Conservation (phyloP, 2,888 invertebrate genomes). For the Gibbula magus region DNA sequence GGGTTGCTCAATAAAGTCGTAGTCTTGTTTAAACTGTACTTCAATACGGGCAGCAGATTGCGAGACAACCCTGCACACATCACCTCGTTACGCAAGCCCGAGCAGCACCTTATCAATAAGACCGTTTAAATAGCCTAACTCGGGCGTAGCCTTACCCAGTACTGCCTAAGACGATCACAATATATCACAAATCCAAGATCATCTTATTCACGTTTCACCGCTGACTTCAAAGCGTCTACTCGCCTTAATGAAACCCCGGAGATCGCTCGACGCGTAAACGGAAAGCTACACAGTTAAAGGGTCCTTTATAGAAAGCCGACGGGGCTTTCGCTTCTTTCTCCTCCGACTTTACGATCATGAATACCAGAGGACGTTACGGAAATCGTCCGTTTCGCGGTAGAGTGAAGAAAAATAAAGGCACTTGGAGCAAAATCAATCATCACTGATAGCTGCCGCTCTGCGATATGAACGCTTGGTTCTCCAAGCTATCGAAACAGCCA, state of each 20-base stretch:
- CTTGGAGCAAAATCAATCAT: slow-evolving; percentile 2
- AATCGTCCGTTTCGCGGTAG: slow-evolving; percentile 13
- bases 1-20: too few relatives aligned
- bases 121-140: too few relatives aligned
- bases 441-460: neutral
- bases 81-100: too few relatives aligned
- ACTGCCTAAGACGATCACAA: neutral
- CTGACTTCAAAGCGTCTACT: neutral
- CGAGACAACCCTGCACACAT: too few relatives aligned
- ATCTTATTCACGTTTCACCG: neutral
- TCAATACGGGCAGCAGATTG: too few relatives aligned
- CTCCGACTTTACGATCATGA: neutral
- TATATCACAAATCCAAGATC: neutral
- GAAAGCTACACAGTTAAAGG: neutral
- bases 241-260: slow-evolving; percentile 1
- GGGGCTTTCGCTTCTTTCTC: neutral
- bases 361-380: neutral
- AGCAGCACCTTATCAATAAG: too few relatives aligned
- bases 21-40: too few relatives aligned
- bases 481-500: neutral
- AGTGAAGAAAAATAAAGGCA: slow-evolving; percentile 11
- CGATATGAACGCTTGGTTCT: neutral
- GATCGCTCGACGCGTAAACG: neutral
- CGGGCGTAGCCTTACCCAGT: too few relatives aligned
- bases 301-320: slow-evolving; percentile 1